Percentiles rank a stretch among this genome's conserved stretches.
phyloP scores from a whole-genome alignment of 2,888 invertebrate species.

The Synergus gifuensis region DNA sequence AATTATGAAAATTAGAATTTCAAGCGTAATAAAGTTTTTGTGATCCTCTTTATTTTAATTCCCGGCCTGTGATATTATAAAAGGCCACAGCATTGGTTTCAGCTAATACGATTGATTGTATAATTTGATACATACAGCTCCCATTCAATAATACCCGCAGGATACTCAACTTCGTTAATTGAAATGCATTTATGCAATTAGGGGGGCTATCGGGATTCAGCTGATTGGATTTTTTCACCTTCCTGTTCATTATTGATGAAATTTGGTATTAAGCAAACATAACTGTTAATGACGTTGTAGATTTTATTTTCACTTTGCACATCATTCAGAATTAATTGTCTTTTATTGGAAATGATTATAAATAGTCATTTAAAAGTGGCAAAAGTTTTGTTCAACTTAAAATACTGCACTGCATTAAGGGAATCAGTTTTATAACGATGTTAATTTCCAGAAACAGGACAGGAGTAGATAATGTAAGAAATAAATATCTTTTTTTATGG shows the following conservation, averaged over 20 bases:
- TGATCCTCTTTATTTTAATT: slow-evolving; percentile 21
- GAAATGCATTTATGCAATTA: slow-evolving; percentile 39
- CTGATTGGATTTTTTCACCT: slow-evolving; percentile 27
- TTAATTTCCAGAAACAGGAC: background rate
- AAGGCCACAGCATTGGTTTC: slow-evolving; percentile 17
- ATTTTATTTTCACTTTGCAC: slow-evolving; percentile 5
- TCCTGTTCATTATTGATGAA: slow-evolving; percentile 19
- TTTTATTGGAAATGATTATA: background rate
- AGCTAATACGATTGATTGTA: slow-evolving; percentile 38
- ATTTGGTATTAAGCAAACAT: background rate
- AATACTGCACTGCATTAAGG: too few relatives aligned
- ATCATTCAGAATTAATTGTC: background rate
- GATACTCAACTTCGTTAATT: slow-evolving; percentile 39
- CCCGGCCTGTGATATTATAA: slow-evolving; percentile 31
- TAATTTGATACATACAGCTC: slow-evolving; percentile 35
- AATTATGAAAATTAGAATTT: slow-evolving; percentile 1
- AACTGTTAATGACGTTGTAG: slow-evolving; percentile 10
- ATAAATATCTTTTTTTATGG: slow-evolving; percentile 5
- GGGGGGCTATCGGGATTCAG: slow-evolving; percentile 33
- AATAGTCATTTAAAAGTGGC: background rate
- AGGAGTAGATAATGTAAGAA: background rate
- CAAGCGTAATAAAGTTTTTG: background rate
- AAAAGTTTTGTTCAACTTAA: too few relatives aligned
- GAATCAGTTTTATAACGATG: background rate
- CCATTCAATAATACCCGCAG: slow-evolving; percentile 37